These are phyloP conservation scores for Amphipyra berbera DNA, from an alignment of 2,888 invertebrate genomes.

Conservation along the genomic window DNA sequence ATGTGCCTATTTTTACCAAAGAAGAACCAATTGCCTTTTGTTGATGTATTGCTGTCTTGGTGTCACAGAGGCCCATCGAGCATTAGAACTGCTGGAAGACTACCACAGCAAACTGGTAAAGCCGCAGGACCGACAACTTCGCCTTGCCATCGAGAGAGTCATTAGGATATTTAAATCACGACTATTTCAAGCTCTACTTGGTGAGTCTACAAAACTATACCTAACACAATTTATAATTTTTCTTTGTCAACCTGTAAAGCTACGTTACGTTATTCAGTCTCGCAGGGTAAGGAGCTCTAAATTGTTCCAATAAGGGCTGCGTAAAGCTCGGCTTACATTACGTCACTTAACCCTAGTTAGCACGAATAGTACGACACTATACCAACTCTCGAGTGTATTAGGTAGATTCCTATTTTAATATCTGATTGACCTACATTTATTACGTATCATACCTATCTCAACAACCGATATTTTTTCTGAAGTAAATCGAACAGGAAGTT, in stretches of 20 bases:
- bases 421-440: conserved; percentile 20
- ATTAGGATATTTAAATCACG: conserved; percentile 99
- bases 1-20: conserved; percentile 31
- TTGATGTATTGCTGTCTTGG: conserved; percentile 52
- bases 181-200: conserved; percentile 99
- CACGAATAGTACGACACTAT: conserved; percentile 14
- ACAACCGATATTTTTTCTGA: conserved; percentile 1
- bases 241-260: neutral
- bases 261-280: neutral
- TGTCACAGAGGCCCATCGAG: conserved; percentile 98
- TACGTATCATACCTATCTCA: neutral
- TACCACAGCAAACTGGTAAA: conserved; percentile 98
- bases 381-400: conserved; percentile 6
- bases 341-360: conserved; percentile 37
- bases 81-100: conserved; percentile 99
- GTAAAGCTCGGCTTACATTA: conserved; percentile 24
- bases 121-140: conserved; percentile 98
- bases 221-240: too few species aligned
- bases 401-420: conserved; percentile 21
- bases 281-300: conserved; percentile 18
- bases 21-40: conserved; percentile 32
- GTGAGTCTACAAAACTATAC: conserved; percentile 86
- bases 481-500: too few species aligned
- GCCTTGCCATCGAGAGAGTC: conserved; percentile 98
- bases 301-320: conserved; percentile 5